Evolutionary conservation across 2,113 vertebrate genomes (phyloP).

Genomic region (Scomber japonicus): DNA sequence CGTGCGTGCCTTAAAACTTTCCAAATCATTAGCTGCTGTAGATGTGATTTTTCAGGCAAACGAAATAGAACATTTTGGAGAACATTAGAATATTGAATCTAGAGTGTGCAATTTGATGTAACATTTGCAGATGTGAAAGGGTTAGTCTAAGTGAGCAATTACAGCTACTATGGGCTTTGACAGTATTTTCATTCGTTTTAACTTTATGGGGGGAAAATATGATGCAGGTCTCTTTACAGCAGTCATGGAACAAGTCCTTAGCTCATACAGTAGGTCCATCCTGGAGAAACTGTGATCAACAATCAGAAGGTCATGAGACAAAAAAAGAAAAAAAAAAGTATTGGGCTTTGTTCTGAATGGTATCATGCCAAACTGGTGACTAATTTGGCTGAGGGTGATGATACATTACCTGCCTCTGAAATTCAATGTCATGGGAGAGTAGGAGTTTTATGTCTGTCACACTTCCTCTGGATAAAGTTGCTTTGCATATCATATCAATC

Average conservation of each 20-base stretch:
- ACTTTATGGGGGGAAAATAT: conserved; percentile 65
- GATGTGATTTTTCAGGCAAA: background rate
- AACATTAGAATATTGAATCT: background rate
- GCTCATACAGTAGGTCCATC: conserved; percentile 48
- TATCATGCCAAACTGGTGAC: conserved; percentile 48
- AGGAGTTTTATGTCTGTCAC: conserved; percentile 7
- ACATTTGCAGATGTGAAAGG: conserved; percentile 34
- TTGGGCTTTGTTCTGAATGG: conserved; percentile 8
- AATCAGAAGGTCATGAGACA: conserved; percentile 44
- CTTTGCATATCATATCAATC: background rate
- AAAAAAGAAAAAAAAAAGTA: background rate
- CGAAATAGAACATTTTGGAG: background rate
- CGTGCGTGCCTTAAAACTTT: background rate
- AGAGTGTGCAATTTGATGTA: background rate
- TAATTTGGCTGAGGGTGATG: conserved; percentile 41
- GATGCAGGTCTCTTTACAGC: conserved; percentile 46
- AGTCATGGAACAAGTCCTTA: conserved; percentile 54
- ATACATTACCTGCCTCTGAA: conserved; percentile 25
- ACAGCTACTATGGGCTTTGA: conserved; percentile 10
- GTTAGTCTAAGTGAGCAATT: conserved; percentile 25
- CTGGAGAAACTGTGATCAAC: conserved; percentile 33
- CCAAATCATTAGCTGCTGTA: conserved; percentile 8
- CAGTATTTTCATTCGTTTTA: conserved; percentile 22
- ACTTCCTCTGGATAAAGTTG: background rate
- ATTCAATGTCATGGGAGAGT: background rate